Evolutionary conservation across 2,888 invertebrate species (phyloP).

Genomic region (Aspidiotus destructor): DNA sequence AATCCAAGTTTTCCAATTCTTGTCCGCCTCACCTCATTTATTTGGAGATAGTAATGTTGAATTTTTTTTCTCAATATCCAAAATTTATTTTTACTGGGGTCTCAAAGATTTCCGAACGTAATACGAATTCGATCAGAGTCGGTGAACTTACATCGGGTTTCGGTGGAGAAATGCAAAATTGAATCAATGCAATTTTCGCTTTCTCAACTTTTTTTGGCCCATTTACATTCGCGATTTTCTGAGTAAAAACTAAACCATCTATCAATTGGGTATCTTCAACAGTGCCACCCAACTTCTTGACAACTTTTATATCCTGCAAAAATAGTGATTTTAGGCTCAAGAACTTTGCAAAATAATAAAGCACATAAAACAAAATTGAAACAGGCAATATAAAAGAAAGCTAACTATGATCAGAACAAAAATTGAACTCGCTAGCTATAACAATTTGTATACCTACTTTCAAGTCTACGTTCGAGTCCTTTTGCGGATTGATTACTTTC

Average conservation of each 20-base stretch:
- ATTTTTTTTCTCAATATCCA: too few relatives aligned
- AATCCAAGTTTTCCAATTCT: too few relatives aligned
- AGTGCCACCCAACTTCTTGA: conserved; percentile 91
- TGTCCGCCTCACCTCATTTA: too few relatives aligned
- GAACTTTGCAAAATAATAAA: not conserved
- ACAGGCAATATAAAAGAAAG: conserved; percentile 9
- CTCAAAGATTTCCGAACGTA: not conserved
- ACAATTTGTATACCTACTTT: conserved; percentile 43
- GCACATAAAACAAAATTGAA: conserved; percentile 3
- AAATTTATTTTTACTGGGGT: too few relatives aligned
- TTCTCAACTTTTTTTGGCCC: conserved; percentile 92
- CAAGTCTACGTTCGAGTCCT: conserved; percentile 73
- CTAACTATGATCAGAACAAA: conserved; percentile 9
- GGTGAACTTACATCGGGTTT: conserved; percentile 79
- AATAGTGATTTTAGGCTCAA: not conserved
- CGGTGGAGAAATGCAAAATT: conserved; percentile 98
- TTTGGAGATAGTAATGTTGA: too few relatives aligned
- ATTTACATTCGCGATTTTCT: conserved; percentile 75
- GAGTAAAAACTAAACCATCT: conserved; percentile 90
- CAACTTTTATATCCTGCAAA: conserved; percentile 79
- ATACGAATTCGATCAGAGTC: not conserved
- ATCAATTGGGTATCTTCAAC: conserved; percentile 94
- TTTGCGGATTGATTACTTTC: conserved; percentile 64
- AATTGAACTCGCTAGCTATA: conserved; percentile 1
- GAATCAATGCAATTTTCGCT: conserved; percentile 96